Percentiles rank a stretch among this genome's conserved stretches.
Evolutionary conservation across 2,113 vertebrate genomes (phyloP).

Genomic region (Balaenoptera acutorostrata): DNA sequence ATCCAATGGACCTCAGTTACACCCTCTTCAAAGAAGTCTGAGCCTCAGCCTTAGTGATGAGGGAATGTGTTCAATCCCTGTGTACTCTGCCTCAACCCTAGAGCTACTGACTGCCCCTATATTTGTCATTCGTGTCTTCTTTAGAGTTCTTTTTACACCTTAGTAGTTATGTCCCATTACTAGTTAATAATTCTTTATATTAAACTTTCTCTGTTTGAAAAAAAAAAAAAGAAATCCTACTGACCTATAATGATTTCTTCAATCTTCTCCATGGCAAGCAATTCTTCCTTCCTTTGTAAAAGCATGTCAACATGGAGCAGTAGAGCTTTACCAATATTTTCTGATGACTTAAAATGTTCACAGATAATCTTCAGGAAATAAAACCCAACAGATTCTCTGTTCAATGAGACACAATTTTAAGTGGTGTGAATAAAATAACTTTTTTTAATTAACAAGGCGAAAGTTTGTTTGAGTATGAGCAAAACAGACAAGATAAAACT

Average conservation of each 20-base stretch:
- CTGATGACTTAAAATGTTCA: slow-evolving; percentile 87
- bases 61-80: too few species aligned
- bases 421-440: slow-evolving; percentile 45
- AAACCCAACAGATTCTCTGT: slow-evolving; percentile 89
- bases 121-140: too few species aligned
- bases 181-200: too few species aligned
- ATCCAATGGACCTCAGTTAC: too few species aligned
- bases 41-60: too few species aligned
- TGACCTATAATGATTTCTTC: slow-evolving; percentile 89
- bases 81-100: too few species aligned
- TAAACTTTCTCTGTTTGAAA: too few species aligned
- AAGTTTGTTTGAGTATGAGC: slow-evolving; percentile 19
- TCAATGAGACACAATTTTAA: slow-evolving; percentile 71
- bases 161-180: too few species aligned
- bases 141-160: too few species aligned
- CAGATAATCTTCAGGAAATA: slow-evolving; percentile 86
- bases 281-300: slow-evolving; percentile 87
- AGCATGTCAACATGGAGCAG: slow-evolving; percentile 89
- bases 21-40: too few species aligned
- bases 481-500: slow-evolving; percentile 34
- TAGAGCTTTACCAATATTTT: slow-evolving; percentile 85
- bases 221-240: slow-evolving; percentile 50
- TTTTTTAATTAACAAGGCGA: slow-evolving; percentile 37
- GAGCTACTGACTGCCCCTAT: too few species aligned
- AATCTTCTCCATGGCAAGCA: slow-evolving; percentile 89